Percentiles rank a stretch among this genome's conserved stretches.
phyloP scores from a whole-genome alignment of 2,797 vertebrate genomes.

The Pseudomugil tenellus region DNA sequence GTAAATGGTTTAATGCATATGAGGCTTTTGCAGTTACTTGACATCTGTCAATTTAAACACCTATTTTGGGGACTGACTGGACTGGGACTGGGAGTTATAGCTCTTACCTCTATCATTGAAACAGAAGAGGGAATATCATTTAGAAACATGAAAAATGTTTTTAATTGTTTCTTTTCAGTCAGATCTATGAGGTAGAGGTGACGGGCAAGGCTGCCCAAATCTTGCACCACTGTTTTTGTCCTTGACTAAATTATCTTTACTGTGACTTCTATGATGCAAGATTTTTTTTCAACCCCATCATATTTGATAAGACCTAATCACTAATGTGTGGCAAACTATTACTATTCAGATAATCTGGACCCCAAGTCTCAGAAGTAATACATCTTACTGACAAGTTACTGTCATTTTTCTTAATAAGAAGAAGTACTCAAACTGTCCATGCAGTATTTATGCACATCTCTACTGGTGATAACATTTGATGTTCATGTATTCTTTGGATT shows the following conservation, averaged over 20 bases:
- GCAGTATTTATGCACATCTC: conserved; percentile 68
- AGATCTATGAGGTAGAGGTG: conserved; percentile 74
- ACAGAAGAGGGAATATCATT: neutral
- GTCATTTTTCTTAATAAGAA: conserved; percentile 39
- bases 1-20: neutral
- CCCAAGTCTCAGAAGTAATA: conserved; percentile 30
- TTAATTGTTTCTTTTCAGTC: conserved; percentile 63
- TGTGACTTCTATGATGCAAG: conserved; percentile 48
- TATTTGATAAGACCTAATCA: conserved; percentile 48
- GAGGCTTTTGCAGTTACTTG: neutral
- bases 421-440: conserved; percentile 49
- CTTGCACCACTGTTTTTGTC: conserved; percentile 45
- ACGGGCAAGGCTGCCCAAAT: conserved; percentile 57
- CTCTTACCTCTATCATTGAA: neutral
- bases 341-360: conserved; percentile 36
- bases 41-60: neutral
- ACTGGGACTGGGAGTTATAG: neutral
- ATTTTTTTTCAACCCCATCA: conserved; percentile 30
- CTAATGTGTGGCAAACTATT: conserved; percentile 68
- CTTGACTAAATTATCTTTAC: conserved; percentile 46
- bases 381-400: conserved; percentile 20
- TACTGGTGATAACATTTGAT: conserved; percentile 45
- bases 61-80: neutral
- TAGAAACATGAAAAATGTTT: neutral
- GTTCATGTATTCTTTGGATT: conserved; percentile 19